Evolutionary conservation across 2,888 invertebrate species (phyloP).

Genomic region (Caenorhabditis becei): DNA sequence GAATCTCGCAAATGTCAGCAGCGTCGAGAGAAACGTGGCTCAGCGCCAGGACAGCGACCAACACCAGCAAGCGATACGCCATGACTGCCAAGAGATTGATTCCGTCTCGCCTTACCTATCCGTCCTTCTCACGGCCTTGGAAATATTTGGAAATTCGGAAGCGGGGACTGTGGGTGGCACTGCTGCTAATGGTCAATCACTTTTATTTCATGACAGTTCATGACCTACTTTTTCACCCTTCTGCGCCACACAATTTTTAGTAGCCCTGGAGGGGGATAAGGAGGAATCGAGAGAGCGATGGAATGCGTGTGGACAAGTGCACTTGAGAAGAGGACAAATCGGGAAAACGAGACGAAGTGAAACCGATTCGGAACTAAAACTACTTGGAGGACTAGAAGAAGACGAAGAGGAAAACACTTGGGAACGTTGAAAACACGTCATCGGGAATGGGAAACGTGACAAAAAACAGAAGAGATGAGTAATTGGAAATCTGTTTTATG

Average conservation of each 20-base stretch:
- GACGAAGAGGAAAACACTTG: neutral
- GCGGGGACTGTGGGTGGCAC: constrained; percentile 11
- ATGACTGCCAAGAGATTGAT: constrained; percentile 7
- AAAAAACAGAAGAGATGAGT: constrained; percentile 1
- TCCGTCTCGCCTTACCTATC: neutral
- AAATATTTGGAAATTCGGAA: constrained; percentile 24
- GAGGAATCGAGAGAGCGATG: neutral
- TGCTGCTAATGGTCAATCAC: constrained; percentile 34
- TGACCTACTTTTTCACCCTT: constrained; percentile 39
- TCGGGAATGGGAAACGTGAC: neutral
- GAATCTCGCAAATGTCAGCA: constrained; percentile 51
- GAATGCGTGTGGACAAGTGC: constrained; percentile 17
- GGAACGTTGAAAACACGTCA: neutral
- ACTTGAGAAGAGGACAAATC: constrained; percentile 12
- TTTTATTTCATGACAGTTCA: constrained; percentile 36
- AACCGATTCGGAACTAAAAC: constrained; percentile 19
- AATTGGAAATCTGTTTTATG: constrained; percentile 5
- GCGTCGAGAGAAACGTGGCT: constrained; percentile 3
- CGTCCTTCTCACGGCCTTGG: constrained; percentile 18
- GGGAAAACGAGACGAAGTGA: constrained; percentile 12
- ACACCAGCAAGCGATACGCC: constrained; percentile 15
- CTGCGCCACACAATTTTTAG: neutral
- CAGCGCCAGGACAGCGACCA: neutral
- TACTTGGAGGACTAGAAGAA: neutral
- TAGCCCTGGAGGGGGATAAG: neutral